A percentile compares a stretch with the other conserved stretches of the same genome.
Conservation (phyloP, 2,797 vertebrate species). For the Rachycentron canadum region DNA sequence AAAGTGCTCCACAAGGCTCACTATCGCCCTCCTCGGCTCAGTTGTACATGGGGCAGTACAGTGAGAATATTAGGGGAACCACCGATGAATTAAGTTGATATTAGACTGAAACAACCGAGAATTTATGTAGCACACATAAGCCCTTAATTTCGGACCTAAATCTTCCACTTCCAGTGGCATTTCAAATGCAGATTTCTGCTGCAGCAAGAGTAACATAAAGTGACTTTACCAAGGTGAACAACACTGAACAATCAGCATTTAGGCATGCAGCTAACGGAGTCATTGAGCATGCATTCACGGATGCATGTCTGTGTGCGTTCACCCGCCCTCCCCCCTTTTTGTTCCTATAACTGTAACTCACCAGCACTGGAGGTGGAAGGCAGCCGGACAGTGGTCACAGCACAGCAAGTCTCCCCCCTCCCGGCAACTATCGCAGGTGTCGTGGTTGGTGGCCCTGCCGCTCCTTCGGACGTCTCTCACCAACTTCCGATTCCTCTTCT, state of each 20-base stretch:
- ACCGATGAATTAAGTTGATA: neutral
- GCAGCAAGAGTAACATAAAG: neutral
- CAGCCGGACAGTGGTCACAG: constrained; percentile 97
- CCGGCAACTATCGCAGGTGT: constrained; percentile 98
- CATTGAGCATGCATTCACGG: neutral
- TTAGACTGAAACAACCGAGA: neutral
- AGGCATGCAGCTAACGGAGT: neutral
- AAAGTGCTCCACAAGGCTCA: neutral
- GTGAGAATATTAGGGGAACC: neutral
- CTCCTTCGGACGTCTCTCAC: constrained; percentile 94
- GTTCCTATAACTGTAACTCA: constrained; percentile 60
- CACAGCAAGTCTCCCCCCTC: constrained; percentile 97
- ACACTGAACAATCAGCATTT: neutral
- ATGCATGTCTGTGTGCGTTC: neutral
- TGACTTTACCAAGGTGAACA: neutral
- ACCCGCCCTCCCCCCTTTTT: neutral
- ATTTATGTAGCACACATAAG: no score
- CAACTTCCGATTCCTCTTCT: constrained; percentile 93
- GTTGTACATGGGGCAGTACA: neutral
- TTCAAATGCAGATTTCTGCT: neutral
- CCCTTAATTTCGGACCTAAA: no score
- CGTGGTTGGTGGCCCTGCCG: constrained; percentile 96
- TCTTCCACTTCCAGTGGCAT: neutral
- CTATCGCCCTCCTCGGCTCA: constrained; percentile 24
- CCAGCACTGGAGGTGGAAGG: constrained; percentile 99